phyloP scores from a whole-genome alignment of 2,113 vertebrate genomes.

The Herpetotheres cachinnans region DNA sequence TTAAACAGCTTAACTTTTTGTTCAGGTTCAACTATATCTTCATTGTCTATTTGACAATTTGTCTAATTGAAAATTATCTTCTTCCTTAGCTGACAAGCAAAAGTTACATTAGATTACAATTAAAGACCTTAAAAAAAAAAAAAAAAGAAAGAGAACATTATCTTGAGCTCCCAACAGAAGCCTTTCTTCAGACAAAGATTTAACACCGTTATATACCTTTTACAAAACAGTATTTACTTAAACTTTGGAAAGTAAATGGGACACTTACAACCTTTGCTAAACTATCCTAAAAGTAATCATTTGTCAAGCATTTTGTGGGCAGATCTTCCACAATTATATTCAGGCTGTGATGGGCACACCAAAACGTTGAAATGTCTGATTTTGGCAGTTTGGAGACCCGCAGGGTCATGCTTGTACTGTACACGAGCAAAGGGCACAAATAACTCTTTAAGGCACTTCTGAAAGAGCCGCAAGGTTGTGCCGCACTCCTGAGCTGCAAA shows the following conservation, averaged over 20 bases:
- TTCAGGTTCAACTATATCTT: slow-evolving; percentile 27
- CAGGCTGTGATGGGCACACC: background rate
- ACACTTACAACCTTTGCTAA: background rate
- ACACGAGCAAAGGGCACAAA: background rate
- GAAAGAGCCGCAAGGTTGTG: background rate
- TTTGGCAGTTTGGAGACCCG: background rate
- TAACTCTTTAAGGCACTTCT: background rate
- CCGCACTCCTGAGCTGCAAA: background rate
- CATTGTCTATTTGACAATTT: slow-evolving; percentile 38
- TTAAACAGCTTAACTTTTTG: slow-evolving; percentile 46
- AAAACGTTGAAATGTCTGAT: background rate
- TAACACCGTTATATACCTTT: background rate
- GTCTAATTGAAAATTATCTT: slow-evolving; percentile 34
- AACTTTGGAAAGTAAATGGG: background rate
- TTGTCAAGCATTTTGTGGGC: background rate
- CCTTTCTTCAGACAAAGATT: slow-evolving; percentile 7
- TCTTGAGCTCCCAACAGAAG: slow-evolving; percentile 12
- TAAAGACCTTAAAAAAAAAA: background rate
- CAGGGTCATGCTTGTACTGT: background rate
- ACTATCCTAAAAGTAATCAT: background rate
- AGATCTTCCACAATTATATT: background rate
- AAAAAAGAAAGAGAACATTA: background rate
- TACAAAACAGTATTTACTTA: background rate
- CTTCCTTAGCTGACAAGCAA: background rate
- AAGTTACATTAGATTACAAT: slow-evolving; percentile 28